phyloP scores from a whole-genome alignment of 2,113 vertebrate genomes.

The Acrocephalus arundinaceus region DNA sequence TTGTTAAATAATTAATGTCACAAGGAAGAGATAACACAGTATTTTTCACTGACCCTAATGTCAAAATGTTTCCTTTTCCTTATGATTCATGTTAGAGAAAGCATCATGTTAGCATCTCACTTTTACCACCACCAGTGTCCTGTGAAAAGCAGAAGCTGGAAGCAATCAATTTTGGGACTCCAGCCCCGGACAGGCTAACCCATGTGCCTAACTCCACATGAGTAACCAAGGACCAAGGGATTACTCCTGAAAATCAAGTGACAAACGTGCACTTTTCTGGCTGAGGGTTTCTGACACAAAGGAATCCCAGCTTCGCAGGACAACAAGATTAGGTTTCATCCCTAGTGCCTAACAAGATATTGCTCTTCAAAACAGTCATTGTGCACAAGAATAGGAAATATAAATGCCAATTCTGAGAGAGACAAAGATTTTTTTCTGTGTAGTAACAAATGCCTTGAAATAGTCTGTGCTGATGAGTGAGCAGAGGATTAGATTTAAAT shows the following conservation, averaged over 20 bases:
- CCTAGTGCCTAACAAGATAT: not conserved
- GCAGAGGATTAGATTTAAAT: constrained; percentile 39
- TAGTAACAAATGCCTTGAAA: not conserved
- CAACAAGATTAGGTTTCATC: constrained; percentile 4
- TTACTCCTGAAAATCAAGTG: not conserved
- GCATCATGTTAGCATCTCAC: not conserved
- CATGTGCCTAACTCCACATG: not conserved
- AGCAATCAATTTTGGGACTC: not conserved
- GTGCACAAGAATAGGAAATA: constrained; percentile 9
- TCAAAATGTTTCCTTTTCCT: not conserved
- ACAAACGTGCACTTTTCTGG: not conserved
- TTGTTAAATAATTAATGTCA: not conserved
- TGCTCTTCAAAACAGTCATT: constrained; percentile 28
- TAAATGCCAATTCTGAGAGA: constrained; percentile 17
- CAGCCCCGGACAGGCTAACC: not conserved
- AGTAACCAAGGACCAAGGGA: not conserved
- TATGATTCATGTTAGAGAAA: not conserved
- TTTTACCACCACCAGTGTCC: not conserved
- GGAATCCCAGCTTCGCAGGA: not conserved
- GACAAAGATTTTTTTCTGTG: not conserved
- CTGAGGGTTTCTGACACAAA: not conserved
- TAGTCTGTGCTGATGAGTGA: not conserved
- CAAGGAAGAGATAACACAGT: not conserved
- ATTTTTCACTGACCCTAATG: not conserved
- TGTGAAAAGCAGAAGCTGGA: not conserved